These are phyloP conservation scores for Andrena dorsata DNA, from an alignment of 2,888 invertebrate genomes.

Conservation along the genomic window DNA sequence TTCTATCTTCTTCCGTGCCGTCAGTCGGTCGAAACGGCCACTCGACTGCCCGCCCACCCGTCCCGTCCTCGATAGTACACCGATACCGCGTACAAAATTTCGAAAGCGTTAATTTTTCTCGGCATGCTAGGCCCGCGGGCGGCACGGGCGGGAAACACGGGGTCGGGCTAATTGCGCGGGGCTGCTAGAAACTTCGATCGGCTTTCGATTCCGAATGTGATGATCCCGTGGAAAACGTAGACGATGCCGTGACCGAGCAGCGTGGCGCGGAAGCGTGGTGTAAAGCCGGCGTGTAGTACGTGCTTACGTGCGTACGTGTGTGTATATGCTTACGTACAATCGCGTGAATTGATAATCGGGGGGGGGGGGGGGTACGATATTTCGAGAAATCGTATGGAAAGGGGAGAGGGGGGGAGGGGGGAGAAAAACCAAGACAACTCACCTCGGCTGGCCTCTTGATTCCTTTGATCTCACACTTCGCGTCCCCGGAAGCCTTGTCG, in stretches of 20 bases:
- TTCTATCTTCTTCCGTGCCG: constrained; percentile 63
- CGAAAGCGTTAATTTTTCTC: background rate
- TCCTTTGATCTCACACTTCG: constrained; percentile 94
- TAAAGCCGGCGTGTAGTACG: constrained; percentile 56
- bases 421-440: constrained; percentile 85
- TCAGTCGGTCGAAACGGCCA: constrained; percentile 85
- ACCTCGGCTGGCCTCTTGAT: constrained; percentile 95
- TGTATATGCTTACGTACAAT: constrained; percentile 29
- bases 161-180: background rate
- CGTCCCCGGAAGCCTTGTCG: constrained; percentile 90
- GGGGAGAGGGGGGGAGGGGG: background rate
- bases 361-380: constrained; percentile 4
- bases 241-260: constrained; percentile 51
- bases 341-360: constrained; percentile 63
- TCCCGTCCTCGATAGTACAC: constrained; percentile 32
- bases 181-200: constrained; percentile 18
- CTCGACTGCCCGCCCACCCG: constrained; percentile 60
- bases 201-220: constrained; percentile 27
- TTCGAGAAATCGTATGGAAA: constrained; percentile 30
- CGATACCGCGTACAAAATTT: constrained; percentile 17
- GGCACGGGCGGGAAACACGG: constrained; percentile 39
- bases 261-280: constrained; percentile 68
- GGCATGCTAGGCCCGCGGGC: background rate
- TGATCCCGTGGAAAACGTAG: constrained; percentile 32
- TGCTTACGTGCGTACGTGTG: constrained; percentile 27